A percentile compares a stretch with the other conserved stretches of the same genome.
These are phyloP conservation scores for Laticauda colubrina DNA, from an alignment of 2,113 vertebrate species.

Conservation along the genomic window DNA sequence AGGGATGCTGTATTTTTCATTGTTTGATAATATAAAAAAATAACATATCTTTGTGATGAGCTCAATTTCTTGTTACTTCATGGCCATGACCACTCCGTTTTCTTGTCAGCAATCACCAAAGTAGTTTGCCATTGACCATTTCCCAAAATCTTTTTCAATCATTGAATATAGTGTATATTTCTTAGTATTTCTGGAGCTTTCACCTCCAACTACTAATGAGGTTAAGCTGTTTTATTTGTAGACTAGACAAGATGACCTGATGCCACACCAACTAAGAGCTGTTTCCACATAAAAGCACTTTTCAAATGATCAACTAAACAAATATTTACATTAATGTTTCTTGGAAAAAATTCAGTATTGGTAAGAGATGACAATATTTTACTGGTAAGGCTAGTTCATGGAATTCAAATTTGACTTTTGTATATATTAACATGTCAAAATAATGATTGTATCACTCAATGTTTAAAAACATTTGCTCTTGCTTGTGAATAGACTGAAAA, in stretches of 20 bases:
- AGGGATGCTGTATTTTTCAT: neutral
- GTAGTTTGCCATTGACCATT: neutral
- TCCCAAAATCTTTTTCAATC: neutral
- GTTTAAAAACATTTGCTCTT: neutral
- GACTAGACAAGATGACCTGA: neutral
- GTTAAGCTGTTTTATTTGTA: neutral
- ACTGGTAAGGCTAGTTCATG: neutral
- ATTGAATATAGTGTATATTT: neutral
- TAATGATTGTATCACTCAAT: neutral
- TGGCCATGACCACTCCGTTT: neutral
- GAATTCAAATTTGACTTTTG: neutral
- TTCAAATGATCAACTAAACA: neutral
- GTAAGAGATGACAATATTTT: neutral
- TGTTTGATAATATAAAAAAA: neutral
- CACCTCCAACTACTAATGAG: neutral
- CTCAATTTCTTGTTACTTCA: neutral
- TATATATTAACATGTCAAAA: neutral
- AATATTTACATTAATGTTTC: neutral
- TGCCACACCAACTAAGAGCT: neutral
- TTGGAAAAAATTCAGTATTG: neutral
- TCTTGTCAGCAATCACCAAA: neutral
- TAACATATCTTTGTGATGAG: neutral
- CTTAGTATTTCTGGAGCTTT: neutral
- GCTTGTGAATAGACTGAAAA: neutral
- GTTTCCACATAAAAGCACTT: neutral